A percentile compares a stretch with the other conserved stretches of the same genome.
These are phyloP conservation scores for Ceratina japonica DNA, from an alignment of 1,140 invertebrate species.

Conservation along the genomic window DNA sequence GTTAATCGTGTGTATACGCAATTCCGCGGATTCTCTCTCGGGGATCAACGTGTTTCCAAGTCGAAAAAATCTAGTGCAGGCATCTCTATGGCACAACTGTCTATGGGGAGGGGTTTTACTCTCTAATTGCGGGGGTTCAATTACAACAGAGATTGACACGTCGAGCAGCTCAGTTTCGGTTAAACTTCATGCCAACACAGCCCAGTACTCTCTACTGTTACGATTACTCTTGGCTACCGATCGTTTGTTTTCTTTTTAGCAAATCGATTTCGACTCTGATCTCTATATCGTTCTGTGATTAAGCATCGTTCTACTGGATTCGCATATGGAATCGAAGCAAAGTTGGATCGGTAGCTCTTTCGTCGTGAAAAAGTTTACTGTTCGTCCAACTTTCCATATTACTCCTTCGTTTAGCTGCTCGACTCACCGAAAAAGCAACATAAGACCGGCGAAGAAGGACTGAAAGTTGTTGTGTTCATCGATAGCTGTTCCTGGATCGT, in stretches of 20 bases:
- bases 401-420: constrained; percentile 72
- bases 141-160: constrained; percentile 64
- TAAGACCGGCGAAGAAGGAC: constrained; percentile 94
- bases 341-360: constrained; percentile 35
- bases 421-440: constrained; percentile 96
- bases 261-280: too few species aligned
- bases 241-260: constrained; percentile 1
- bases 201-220: constrained; percentile 53
- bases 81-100: constrained; percentile 55
- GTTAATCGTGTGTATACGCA: too few species aligned
- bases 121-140: constrained; percentile 56
- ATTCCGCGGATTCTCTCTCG: constrained; percentile 21
- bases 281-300: too few species aligned
- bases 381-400: constrained; percentile 20
- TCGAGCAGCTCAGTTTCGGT: constrained; percentile 70
- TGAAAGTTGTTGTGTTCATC: constrained; percentile 99
- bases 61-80: constrained; percentile 55
- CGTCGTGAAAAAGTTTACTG: constrained; percentile 9
- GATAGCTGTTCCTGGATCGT: constrained; percentile 92
- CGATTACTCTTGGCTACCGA: constrained; percentile 37
- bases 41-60: constrained; percentile 24
- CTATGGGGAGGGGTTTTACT: constrained; percentile 38
- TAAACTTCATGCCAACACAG: constrained; percentile 65
- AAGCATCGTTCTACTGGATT: too few species aligned
- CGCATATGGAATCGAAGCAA: not conserved